A percentile compares a stretch with the other conserved stretches of the same genome.
phyloP scores from a whole-genome alignment of 2,797 vertebrate genomes.

The Falco columbarius region DNA sequence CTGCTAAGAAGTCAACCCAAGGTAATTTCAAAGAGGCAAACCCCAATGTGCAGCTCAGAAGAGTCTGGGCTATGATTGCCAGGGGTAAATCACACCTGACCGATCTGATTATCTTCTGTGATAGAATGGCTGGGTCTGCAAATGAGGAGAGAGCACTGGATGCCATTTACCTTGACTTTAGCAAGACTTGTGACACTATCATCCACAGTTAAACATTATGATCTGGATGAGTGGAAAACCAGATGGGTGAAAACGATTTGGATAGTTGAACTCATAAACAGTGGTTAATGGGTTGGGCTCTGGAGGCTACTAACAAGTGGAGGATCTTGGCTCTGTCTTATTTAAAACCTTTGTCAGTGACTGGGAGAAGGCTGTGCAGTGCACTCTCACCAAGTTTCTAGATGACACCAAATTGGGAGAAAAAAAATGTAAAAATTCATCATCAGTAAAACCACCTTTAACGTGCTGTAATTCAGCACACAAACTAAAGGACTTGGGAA shows the following conservation, averaged over 20 bases:
- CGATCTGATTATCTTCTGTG: background rate
- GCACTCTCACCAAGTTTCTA: background rate
- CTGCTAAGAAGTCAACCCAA: background rate
- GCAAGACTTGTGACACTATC: background rate
- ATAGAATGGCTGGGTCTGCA: background rate
- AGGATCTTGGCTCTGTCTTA: background rate
- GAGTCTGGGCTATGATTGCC: background rate
- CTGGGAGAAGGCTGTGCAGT: background rate
- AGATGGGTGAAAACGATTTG: background rate
- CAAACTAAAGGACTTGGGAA: background rate
- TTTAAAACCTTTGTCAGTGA: background rate
- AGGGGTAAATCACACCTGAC: background rate
- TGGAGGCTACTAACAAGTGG: background rate
- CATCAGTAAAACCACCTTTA: background rate
- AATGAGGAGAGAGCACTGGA: background rate
- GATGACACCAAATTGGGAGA: background rate
- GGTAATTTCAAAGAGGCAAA: background rate
- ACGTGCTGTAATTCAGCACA: background rate
- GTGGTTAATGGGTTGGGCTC: background rate
- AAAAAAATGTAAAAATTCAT: slow-evolving; percentile 1
- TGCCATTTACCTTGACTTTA: background rate
- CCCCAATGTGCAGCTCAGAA: background rate
- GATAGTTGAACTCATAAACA: background rate
- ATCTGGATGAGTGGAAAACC: background rate
- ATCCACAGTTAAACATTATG: background rate